Evolutionary conservation across 2,113 vertebrate genomes (phyloP).

Genomic region (Sigmodon hispidus): DNA sequence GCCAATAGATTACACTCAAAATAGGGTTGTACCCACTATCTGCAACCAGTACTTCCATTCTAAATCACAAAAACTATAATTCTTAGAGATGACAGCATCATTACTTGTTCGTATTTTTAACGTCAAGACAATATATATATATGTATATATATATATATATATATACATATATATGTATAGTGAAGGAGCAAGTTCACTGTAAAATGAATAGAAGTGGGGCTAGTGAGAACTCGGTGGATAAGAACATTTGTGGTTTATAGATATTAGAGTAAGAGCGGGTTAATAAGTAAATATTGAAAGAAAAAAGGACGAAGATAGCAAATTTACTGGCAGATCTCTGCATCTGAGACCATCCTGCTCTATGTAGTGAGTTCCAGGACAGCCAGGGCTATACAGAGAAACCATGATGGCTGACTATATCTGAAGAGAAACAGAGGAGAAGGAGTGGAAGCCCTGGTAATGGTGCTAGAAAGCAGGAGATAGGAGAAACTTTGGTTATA

Average conservation of each 20-base stretch:
- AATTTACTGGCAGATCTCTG: background rate
- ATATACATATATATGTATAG: no score
- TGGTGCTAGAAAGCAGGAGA: background rate
- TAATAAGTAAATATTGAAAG: conserved; percentile 12
- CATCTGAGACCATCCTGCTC: background rate
- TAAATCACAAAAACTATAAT: background rate
- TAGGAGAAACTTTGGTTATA: background rate
- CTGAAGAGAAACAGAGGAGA: background rate
- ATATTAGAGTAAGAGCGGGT: background rate
- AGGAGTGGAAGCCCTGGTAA: background rate
- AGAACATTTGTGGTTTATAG: background rate
- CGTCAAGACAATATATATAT: background rate
- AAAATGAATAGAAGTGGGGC: background rate
- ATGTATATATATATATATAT: no score
- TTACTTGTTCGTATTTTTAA: background rate
- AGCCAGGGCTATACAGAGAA: background rate
- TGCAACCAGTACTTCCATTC: background rate
- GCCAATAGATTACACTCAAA: background rate
- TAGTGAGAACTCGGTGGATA: background rate
- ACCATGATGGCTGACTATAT: background rate
- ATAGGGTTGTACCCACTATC: background rate
- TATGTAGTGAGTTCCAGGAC: background rate
- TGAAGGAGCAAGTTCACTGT: background rate
- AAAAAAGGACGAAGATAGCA: background rate
- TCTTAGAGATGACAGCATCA: background rate